A percentile compares a stretch with the other conserved stretches of the same genome.
These are phyloP conservation scores for Nothocercus nigrocapillus DNA, from an alignment of 2,113 vertebrate species.

Conservation along the genomic window DNA sequence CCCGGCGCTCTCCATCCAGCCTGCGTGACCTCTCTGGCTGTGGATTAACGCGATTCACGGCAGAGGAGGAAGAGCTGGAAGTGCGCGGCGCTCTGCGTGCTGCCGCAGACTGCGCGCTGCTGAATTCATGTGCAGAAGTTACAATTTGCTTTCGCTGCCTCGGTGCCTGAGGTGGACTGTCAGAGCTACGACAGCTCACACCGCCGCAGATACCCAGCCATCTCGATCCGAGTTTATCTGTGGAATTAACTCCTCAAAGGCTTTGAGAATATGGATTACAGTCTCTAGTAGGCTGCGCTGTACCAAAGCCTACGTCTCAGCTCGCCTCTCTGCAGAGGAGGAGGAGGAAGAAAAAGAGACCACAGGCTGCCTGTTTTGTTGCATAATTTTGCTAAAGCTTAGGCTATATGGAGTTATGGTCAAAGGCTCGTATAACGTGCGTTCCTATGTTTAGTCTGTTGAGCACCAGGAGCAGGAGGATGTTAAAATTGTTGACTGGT, in stretches of 20 bases:
- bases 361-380: not conserved
- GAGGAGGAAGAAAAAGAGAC: not conserved
- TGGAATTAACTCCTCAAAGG: constrained; percentile 1
- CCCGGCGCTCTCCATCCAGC: not conserved
- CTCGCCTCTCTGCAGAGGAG: not conserved
- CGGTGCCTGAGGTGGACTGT: not conserved
- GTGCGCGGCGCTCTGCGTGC: not conserved
- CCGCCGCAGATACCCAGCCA: accelerated
- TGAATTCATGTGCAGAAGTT: not conserved
- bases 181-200: not conserved
- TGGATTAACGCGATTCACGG: not conserved
- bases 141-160: not conserved
- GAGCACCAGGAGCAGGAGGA: not conserved
- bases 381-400: not conserved
- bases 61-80: not conserved
- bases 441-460: not conserved
- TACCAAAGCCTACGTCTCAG: not conserved
- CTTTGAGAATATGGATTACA: not conserved
- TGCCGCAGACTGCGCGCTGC: not conserved
- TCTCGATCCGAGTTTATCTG: not conserved
- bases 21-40: not conserved
- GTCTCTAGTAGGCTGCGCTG: not conserved
- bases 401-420: not conserved
- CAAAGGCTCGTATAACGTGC: not conserved
- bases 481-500: not conserved